Conservation (phyloP, 1,140 invertebrate genomes). For the Pectinophora gossypiella region DNA sequence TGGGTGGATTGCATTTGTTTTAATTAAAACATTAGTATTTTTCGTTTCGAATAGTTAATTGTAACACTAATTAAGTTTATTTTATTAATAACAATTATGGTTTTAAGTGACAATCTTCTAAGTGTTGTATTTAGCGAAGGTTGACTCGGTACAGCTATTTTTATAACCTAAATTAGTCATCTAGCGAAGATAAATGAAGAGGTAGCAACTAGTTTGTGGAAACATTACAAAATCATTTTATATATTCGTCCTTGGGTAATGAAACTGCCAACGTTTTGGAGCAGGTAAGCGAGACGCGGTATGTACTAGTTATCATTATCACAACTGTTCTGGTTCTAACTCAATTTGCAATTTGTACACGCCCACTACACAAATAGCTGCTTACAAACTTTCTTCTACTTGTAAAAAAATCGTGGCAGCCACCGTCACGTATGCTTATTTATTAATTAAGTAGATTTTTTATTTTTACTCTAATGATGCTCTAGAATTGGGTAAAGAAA, state of each 20-base stretch:
- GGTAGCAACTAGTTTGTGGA: background rate
- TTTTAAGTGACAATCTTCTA: background rate
- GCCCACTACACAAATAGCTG: background rate
- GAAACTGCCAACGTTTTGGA: background rate
- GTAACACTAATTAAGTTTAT: background rate
- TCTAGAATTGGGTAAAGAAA: too few species aligned
- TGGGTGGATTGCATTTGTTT: conserved; percentile 3
- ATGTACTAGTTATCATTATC: background rate
- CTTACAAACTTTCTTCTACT: background rate
- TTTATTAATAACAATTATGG: background rate
- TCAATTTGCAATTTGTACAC: background rate
- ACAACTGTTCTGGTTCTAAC: background rate
- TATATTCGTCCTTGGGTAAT: background rate
- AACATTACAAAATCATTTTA: background rate
- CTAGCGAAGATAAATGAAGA: conserved; percentile 24
- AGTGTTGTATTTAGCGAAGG: background rate
- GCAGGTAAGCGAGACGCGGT: background rate
- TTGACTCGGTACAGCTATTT: conserved; percentile 40
- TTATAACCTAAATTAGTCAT: conserved; percentile 64
- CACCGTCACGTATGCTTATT: too few species aligned
- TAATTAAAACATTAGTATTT: background rate
- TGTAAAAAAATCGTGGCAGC: background rate
- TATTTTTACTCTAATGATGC: too few species aligned
- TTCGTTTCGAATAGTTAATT: conserved; percentile 3
- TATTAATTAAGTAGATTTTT: too few species aligned